Evolutionary conservation across 2,113 vertebrate species (phyloP).

Genomic region (Platanista minor): DNA sequence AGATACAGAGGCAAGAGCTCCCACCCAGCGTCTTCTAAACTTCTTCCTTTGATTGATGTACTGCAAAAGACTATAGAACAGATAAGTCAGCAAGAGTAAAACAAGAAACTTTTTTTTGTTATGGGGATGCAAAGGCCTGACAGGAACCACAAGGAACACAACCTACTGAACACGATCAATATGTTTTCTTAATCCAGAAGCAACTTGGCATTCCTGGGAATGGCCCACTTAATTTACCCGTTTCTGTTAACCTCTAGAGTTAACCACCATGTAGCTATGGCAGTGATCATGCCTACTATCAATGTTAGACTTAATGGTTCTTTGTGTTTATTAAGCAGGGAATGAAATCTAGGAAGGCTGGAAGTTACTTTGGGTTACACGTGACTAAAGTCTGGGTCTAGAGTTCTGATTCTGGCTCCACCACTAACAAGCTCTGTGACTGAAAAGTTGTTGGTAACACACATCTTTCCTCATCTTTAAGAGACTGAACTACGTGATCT

Average conservation of each 20-base stretch:
- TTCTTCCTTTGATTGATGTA: slow-evolving; percentile 93
- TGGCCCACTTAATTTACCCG: not conserved
- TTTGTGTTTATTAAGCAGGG: not conserved
- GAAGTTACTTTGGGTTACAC: not conserved
- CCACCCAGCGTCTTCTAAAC: slow-evolving; percentile 93
- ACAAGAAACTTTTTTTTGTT: not conserved
- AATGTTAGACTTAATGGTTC: not conserved
- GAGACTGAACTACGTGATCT: not conserved
- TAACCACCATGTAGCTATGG: not conserved
- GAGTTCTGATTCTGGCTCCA: not conserved
- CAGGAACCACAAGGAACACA: not conserved
- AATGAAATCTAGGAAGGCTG: not conserved
- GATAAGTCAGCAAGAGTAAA: fast-evolving
- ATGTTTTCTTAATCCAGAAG: not conserved
- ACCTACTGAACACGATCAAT: too few species aligned
- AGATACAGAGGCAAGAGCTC: slow-evolving; percentile 86
- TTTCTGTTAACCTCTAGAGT: not conserved
- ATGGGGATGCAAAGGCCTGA: not conserved
- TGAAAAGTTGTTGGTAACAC: not conserved
- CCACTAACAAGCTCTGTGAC: not conserved
- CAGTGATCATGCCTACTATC: not conserved
- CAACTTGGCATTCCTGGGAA: not conserved
- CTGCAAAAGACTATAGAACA: slow-evolving; percentile 87
- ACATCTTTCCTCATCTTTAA: not conserved
- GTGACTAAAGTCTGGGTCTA: not conserved